These are phyloP conservation scores for Ophiothrix spiculata DNA, from an alignment of 35 echinoderm and acorn worm genomes.

Conservation along the genomic window DNA sequence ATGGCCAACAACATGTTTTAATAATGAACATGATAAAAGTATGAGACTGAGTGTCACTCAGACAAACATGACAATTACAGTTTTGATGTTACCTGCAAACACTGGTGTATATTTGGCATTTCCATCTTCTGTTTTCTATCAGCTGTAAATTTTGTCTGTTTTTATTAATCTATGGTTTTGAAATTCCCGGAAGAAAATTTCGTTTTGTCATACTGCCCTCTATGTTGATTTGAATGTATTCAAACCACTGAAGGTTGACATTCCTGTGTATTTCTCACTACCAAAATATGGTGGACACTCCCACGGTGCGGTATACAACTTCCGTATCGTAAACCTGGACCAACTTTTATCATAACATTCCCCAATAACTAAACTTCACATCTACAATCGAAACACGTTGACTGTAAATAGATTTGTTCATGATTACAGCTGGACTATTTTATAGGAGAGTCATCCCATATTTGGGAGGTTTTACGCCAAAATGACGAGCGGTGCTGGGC, in stretches of 20 bases:
- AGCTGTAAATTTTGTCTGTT: too few relatives aligned
- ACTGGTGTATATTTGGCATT: not conserved
- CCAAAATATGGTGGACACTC: conserved; percentile 11
- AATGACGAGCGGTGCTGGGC: not conserved
- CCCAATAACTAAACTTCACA: not conserved
- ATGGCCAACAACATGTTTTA: too few relatives aligned
- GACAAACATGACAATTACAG: too few relatives aligned
- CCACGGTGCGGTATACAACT: not conserved
- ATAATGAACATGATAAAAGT: too few relatives aligned
- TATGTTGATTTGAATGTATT: too few relatives aligned
- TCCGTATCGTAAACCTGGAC: not conserved
- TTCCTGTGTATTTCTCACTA: not conserved
- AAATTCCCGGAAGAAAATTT: too few relatives aligned
- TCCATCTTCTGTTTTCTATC: too few relatives aligned
- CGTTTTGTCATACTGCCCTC: too few relatives aligned
- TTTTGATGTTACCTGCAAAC: not conserved
- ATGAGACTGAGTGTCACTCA: too few relatives aligned
- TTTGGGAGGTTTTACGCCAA: not conserved
- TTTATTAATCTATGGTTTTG: too few relatives aligned
- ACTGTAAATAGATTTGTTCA: not conserved
- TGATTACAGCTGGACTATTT: not conserved
- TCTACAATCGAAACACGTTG: not conserved
- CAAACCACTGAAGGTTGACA: not conserved
- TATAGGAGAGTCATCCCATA: not conserved
- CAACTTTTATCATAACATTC: not conserved